Percentiles rank a stretch among this genome's conserved stretches.
Conservation (phyloP, 64 coral and sea anemone genomes). For the Montipora foliosa region DNA sequence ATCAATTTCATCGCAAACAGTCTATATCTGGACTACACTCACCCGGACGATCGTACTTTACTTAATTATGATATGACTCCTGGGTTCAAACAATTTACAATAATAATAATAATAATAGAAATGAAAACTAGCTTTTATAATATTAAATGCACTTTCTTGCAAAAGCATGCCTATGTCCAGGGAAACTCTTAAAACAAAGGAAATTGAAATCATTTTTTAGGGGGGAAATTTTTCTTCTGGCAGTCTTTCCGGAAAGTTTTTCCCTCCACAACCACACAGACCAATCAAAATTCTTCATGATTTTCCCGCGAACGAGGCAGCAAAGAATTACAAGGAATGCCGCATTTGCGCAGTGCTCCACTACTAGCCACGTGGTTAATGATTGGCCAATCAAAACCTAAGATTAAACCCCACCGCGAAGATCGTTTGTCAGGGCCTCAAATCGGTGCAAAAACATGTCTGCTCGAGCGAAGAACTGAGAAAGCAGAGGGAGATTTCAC, state of each 20-base stretch:
- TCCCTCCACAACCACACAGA: conserved; percentile 80
- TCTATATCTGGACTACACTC: too few relatives aligned
- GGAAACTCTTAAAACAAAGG: too few relatives aligned
- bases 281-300: conserved; percentile 83
- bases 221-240: neutral
- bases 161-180: too few relatives aligned
- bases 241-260: conserved; percentile 1
- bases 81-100: neutral
- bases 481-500: neutral
- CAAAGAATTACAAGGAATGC: conserved; percentile 92
- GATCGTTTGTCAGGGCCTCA: conserved; percentile 99
- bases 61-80: neutral
- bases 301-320: conserved; percentile 99
- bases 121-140: neutral
- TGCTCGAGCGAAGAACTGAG: conserved; percentile 73
- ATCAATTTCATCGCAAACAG: neutral
- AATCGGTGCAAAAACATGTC: conserved; percentile 99
- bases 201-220: neutral
- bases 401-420: conserved; percentile 99
- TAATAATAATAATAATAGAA: too few relatives aligned
- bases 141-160: too few relatives aligned
- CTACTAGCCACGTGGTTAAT: conserved; percentile 89
- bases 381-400: conserved; percentile 97
- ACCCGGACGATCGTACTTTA: too few relatives aligned
- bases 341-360: conserved; percentile 74